Evolutionary conservation across 1,140 invertebrate species (phyloP), one percentile per base, ranked within the genome.

Genomic region (Chionoecetes opilio): DNA sequence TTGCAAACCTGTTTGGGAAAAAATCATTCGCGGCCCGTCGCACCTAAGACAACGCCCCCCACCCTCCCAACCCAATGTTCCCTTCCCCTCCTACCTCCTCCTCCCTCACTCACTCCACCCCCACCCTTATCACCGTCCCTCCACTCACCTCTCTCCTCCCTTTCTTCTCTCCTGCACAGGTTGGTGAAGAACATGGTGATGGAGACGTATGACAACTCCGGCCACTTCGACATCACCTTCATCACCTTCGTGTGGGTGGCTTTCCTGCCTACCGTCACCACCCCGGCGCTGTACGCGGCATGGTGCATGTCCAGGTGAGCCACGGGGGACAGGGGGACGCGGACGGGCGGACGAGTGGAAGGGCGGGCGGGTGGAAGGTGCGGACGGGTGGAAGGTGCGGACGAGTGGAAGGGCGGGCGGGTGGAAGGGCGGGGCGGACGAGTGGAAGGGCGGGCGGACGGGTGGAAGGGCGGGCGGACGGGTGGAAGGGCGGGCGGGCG

Each of bases 241-340:
- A 94, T 94, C 87, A 94, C 93, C 38, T 94, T 94, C 63, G 93
- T 94, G 63, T 94, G 93, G 93, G 63, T 94, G 26, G 93, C 93
- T 34, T 94, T 94, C 86, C 88, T 94, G 87, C 93, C 93, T n/a
- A 90, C 87, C 32, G 63, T 94, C 34, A 82, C 93, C 87, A 94
- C 93, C 11, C 93, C 93, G 6, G 87, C 88, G 29, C 93, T 94
- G 32, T 94, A 90, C 63, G 93, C 53, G 3, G 86, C 93, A 21
- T 94, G 93, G 93, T 82, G 37, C 41, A 75, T 94, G 37, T 84
- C 2, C 82, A 82, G 93, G 93, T 94, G 29, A 38, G 93, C 32
- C 17, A 2, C 26, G 26, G 35, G n/a, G 34, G 14, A n/a, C n/a
- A n/a, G 6, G 31, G 32, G 31, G n/a, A 29, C 35, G 29, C 17